phyloP scores from a whole-genome alignment of 2,888 invertebrate genomes.

The Aporophyla lueneburgensis region DNA sequence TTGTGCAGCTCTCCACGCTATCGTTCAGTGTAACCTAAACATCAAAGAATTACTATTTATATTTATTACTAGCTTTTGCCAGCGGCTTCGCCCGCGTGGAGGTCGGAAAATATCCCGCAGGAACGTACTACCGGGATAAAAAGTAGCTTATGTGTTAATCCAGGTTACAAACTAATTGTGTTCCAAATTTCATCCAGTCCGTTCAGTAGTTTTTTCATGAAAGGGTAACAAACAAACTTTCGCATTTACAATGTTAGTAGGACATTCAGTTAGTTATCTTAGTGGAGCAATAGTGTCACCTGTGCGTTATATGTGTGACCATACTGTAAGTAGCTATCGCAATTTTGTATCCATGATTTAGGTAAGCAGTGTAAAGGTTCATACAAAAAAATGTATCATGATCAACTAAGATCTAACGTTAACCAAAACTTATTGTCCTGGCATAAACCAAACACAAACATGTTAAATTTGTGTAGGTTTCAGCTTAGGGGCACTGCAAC shows the following conservation, averaged over 20 bases:
- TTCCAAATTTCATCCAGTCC: no score
- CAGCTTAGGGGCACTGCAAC: neutral
- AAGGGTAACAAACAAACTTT: no score
- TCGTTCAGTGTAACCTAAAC: neutral
- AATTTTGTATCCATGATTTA: neutral
- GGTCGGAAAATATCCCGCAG: no score
- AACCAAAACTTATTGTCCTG: neutral
- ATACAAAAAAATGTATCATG: neutral
- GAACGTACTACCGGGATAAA: no score
- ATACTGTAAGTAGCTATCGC: no score
- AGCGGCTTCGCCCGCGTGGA: no score
- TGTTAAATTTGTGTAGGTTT: neutral
- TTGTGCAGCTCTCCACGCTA: no score
- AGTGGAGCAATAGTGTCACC: neutral
- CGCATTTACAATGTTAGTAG: no score
- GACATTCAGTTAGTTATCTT: slow-evolving; percentile 9
- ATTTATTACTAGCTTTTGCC: no score
- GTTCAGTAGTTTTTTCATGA: no score
- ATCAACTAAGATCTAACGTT: neutral
- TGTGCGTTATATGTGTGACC: neutral
- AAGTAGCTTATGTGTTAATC: no score
- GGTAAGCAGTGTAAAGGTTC: neutral
- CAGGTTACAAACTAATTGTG: no score
- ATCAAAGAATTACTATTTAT: neutral
- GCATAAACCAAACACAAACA: neutral